Conservation (phyloP, 2,113 vertebrate genomes). For the Rousettus leschenaultii region DNA sequence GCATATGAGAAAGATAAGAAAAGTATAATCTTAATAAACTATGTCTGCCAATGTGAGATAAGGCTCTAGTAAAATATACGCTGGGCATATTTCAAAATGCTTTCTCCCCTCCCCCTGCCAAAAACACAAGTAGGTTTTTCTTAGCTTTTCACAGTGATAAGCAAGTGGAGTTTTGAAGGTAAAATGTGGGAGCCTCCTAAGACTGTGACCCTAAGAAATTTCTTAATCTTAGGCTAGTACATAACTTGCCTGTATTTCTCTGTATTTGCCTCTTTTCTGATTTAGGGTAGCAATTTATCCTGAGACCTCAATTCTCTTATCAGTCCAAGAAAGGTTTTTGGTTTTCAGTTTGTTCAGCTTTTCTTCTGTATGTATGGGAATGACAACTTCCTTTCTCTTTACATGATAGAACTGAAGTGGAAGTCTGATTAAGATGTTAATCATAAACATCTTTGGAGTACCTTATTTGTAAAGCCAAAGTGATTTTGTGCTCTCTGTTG, state of each 20-base stretch:
- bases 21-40: background rate
- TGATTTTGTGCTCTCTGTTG: constrained; percentile 20
- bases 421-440: constrained; percentile 28
- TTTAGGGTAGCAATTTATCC: background rate
- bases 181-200: background rate
- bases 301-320: background rate
- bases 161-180: background rate
- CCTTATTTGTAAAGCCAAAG: constrained; percentile 40
- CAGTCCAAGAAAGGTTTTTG: background rate
- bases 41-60: background rate
- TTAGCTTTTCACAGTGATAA: background rate
- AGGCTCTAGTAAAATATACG: background rate
- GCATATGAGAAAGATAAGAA: background rate
- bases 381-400: background rate
- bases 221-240: too few species aligned
- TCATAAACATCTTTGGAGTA: background rate
- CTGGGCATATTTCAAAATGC: background rate
- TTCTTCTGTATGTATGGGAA: background rate
- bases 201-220: too few species aligned
- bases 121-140: background rate
- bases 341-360: background rate
- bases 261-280: background rate
- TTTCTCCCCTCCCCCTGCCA: background rate
- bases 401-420: background rate
- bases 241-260: background rate